Percentiles rank a stretch among this genome's conserved stretches.
Evolutionary conservation across 2,888 invertebrate species (phyloP).

Genomic region (Maniola hyperantus): DNA sequence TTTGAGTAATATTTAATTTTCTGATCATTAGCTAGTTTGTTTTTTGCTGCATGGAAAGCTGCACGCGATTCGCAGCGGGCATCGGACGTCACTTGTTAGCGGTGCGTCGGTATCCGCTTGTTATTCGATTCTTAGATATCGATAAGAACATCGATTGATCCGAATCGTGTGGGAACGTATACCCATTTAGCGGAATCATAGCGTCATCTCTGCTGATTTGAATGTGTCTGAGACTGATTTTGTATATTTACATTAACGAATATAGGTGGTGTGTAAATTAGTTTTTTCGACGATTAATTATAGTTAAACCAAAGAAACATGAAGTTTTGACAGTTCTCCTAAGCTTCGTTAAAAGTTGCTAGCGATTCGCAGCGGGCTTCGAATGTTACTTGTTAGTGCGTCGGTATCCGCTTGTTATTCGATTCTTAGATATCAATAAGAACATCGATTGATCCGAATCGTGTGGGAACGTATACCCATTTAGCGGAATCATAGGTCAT

Average conservation of each 20-base stretch:
- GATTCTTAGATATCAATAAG: conserved; percentile 32
- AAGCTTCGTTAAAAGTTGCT: no score
- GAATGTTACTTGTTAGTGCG: conserved; percentile 31
- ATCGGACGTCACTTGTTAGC: conserved; percentile 31
- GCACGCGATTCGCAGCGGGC: conserved; percentile 21
- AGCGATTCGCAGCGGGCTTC: conserved; percentile 22
- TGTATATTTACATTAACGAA: no score
- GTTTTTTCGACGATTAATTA: no score
- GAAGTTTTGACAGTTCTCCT: no score
- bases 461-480: conserved; percentile 26
- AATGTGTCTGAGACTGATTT: conserved; percentile 22
- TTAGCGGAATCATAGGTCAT: conserved; percentile 20
- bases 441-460: conserved; percentile 32
- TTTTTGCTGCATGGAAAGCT: conserved; percentile 20
- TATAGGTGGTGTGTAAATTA: no score
- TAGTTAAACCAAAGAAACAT: no score
- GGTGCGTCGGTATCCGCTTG: conserved; percentile 32
- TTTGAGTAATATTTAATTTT: conserved; percentile 26
- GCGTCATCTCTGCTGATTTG: conserved; percentile 15
- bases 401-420: conserved; percentile 33
- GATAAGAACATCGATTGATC: conserved; percentile 34
- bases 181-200: conserved; percentile 21
- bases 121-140: conserved; percentile 30
- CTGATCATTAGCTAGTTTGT: conserved; percentile 20
- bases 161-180: conserved; percentile 28